Conservation (phyloP, 1,140 invertebrate species). For the Cyphomyrmex costatus region DNA sequence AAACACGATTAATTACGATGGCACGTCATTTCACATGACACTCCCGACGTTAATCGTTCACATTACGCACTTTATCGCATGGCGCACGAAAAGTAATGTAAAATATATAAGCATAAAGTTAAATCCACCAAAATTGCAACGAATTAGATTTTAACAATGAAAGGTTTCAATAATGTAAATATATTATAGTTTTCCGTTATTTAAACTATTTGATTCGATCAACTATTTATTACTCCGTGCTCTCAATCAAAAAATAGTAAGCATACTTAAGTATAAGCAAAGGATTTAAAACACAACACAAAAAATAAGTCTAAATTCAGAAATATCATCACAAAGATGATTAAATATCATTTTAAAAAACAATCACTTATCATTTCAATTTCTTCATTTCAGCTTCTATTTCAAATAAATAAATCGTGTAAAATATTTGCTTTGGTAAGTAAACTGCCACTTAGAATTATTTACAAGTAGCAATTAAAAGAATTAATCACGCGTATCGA, state of each 20-base stretch:
- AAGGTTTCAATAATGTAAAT: background rate
- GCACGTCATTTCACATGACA: background rate
- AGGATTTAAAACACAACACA: background rate
- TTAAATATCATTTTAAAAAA: too few species aligned
- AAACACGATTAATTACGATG: background rate
- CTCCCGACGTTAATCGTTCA: background rate
- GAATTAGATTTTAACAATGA: background rate
- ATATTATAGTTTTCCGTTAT: background rate
- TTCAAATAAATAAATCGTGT: background rate
- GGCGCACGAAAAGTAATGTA: background rate
- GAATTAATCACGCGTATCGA: background rate
- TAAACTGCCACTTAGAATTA: background rate
- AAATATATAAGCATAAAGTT: background rate
- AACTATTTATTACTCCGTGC: background rate
- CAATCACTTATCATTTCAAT: background rate
- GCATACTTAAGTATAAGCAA: background rate
- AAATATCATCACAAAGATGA: background rate
- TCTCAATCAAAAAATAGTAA: background rate
- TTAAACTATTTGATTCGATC: background rate
- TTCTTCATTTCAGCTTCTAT: background rate
- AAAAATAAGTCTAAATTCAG: background rate
- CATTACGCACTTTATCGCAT: background rate
- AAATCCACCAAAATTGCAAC: background rate
- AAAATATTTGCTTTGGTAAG: background rate
- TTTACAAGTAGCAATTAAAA: slow-evolving; percentile 3